Percentiles rank a stretch among this genome's conserved stretches.
These are phyloP conservation scores for Meliscaeva auricollis DNA, from an alignment of 2,888 invertebrate species.

Conservation along the genomic window DNA sequence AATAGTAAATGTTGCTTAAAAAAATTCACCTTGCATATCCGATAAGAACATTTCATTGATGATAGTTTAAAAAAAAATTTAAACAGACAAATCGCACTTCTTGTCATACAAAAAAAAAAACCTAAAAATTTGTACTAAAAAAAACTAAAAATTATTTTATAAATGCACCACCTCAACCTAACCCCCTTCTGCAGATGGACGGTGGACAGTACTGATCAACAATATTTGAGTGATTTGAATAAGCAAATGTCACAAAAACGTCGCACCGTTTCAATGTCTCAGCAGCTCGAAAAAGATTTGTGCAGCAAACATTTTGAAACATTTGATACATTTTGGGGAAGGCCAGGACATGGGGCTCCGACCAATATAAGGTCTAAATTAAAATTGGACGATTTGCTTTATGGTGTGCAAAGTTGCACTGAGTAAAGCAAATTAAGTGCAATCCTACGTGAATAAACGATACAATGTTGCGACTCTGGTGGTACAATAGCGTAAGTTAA, in stretches of 20 bases:
- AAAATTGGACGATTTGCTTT: conserved; percentile 84
- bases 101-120: conserved; percentile 40
- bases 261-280: conserved; percentile 81
- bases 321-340: conserved; percentile 92
- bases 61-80: conserved; percentile 32
- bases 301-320: conserved; percentile 90
- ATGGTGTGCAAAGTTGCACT: conserved; percentile 79
- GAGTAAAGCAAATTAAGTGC: conserved; percentile 79
- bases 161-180: conserved; percentile 75
- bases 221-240: conserved; percentile 85
- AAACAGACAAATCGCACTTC: conserved; percentile 42
- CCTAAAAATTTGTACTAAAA: conserved; percentile 41
- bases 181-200: conserved; percentile 79
- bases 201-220: conserved; percentile 82
- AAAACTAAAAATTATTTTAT: conserved; percentile 62
- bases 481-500: too few relatives aligned
- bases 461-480: too few relatives aligned
- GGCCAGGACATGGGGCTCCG: conserved; percentile 87
- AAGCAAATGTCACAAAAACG: conserved; percentile 85
- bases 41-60: conserved; percentile 77
- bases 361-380: conserved; percentile 81
- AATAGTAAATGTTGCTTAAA: conserved; percentile 82
- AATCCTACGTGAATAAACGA: conserved; percentile 51
- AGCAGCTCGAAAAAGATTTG: conserved; percentile 86
- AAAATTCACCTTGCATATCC: conserved; percentile 84